Percentiles rank a stretch among this genome's conserved stretches.
Evolutionary conservation across 2,888 invertebrate species (phyloP).

Genomic region (Toxonevra muliebris): DNA sequence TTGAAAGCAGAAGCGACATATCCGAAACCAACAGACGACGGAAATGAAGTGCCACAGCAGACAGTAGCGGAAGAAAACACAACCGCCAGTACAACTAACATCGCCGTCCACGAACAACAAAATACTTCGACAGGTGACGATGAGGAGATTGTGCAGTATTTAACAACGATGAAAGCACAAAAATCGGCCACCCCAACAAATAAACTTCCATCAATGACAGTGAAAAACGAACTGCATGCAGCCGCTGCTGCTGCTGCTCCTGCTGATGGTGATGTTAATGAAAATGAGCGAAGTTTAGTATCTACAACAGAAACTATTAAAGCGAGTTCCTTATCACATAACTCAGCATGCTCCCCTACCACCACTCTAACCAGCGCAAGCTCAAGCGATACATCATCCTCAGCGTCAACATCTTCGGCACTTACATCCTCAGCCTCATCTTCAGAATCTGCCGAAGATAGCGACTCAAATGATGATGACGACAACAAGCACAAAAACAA

Average conservation of each 20-base stretch:
- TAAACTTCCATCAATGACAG: too few species aligned
- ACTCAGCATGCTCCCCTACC: slow-evolving; percentile 8
- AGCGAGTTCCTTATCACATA: too few species aligned
- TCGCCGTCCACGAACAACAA: neutral
- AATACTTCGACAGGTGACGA: slow-evolving; percentile 8
- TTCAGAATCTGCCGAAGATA: slow-evolving; percentile 27
- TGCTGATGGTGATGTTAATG: neutral
- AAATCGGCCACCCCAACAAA: too few species aligned
- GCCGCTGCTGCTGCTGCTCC: too few species aligned
- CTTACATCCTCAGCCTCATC: slow-evolving; percentile 23
- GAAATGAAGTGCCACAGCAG: neutral
- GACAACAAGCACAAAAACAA: slow-evolving; percentile 12
- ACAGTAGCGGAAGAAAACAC: slow-evolving; percentile 8
- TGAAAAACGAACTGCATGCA: too few species aligned
- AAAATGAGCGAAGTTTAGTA: neutral
- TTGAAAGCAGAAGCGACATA: neutral
- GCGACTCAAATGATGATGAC: slow-evolving; percentile 25
- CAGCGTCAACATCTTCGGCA: slow-evolving; percentile 23
- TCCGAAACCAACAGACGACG: neutral
- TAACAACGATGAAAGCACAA: too few species aligned
- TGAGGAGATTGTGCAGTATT: neutral
- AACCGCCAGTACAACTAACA: neutral
- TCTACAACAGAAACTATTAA: neutral
- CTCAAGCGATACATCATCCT: slow-evolving; percentile 26
- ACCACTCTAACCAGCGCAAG: slow-evolving; percentile 10